Evolutionary conservation across 1,140 invertebrate species (phyloP), one percentile per base, ranked within the genome.

Genomic region (Sminthurides bifidus): DNA sequence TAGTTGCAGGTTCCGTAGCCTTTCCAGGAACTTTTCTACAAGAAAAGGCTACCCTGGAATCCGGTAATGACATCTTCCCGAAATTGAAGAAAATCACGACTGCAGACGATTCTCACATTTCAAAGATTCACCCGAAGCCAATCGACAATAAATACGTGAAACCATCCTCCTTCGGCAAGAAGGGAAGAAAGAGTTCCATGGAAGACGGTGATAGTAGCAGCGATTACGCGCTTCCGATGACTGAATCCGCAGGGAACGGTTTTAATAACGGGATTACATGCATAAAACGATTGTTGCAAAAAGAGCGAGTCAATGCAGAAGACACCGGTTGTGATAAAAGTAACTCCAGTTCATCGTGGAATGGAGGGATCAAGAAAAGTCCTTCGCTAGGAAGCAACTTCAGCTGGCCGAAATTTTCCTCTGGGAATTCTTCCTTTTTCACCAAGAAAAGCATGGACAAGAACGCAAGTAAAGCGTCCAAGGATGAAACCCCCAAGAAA

Each of bases 321-420:
- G 14, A 8, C 24, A 46, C 23, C 8, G 6, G 10, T 23, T 33
- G n/a, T 29, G 46, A 26, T 35, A 29, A 49, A 41, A 50, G 10
- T 5, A 19, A 49, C 35, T 15, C 26, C 26, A 29, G 21, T 15
- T 33, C 17, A 1, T 4, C 15, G 26, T 14, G 12, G 21, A 29
- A 33, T 21, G 54, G 31, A 10, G 59, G 44, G 17, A 33, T 65
- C 3, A 61, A 60, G 38, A 61, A 61, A 49, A 56, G 57, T 35
- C 54, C 63, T 1, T 61, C 59, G 12, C 43, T 60, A 10, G 59
- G 59, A 38, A 65, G 40, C 19, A 49, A 52, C 24, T 64, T 60
- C 24, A 59, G 61, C 51, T 59, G 59, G 63, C 51, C 63, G 3
- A 46, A 53, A 38, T 49, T 61, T 23, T 59, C 63, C 8, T 52